Evolutionary conservation across 2,113 vertebrate genomes (phyloP).

Genomic region (Crotophaga sulcirostris): DNA sequence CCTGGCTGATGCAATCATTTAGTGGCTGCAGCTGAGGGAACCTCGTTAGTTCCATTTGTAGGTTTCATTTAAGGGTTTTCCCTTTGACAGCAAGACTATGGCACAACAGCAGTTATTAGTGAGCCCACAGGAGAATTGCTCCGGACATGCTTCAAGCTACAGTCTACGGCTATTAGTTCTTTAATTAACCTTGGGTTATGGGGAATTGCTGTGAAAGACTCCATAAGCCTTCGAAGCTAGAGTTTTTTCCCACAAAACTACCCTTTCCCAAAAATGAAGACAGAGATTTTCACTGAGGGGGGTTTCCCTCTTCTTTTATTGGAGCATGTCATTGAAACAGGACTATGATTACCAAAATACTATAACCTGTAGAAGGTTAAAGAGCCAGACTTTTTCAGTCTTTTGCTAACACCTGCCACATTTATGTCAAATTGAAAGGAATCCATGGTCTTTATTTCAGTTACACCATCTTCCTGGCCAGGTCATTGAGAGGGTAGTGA

Average conservation of each 20-base stretch:
- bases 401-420: background rate
- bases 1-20: background rate
- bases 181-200: conserved; percentile 29
- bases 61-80: conserved; percentile 13
- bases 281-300: background rate
- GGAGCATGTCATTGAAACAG: background rate
- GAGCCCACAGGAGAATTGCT: background rate
- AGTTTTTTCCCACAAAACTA: background rate
- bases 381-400: background rate
- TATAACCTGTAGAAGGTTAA: background rate
- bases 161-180: background rate
- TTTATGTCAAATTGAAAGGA: background rate
- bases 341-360: background rate
- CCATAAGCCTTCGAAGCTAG: background rate
- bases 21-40: background rate
- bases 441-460: background rate
- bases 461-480: background rate
- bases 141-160: background rate
- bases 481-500: background rate
- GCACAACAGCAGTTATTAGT: background rate
- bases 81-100: background rate
- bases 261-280: background rate
- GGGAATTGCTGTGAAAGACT: conserved; percentile 1
- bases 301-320: background rate
- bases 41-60: background rate